Conservation (phyloP, 2,113 vertebrate genomes). For the Mus musculus region DNA sequence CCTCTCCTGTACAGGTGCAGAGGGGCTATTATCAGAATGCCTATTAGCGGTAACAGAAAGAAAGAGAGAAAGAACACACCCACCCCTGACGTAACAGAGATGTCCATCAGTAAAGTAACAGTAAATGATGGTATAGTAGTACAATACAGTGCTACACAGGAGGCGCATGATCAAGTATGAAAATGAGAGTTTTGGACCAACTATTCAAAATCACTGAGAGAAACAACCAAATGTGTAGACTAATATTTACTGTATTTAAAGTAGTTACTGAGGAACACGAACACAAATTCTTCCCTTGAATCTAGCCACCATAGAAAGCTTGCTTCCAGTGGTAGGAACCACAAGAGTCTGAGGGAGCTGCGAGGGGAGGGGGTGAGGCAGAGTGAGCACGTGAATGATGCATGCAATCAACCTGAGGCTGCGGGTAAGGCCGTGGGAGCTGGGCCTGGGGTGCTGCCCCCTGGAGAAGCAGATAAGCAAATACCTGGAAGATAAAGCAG, state of each 20-base stretch:
- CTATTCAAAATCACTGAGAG: not conserved
- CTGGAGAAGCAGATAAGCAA: not conserved
- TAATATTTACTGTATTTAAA: not conserved
- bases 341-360: not conserved
- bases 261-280: not conserved
- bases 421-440: not conserved
- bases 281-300: not conserved
- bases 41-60: not conserved
- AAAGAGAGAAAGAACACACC: not conserved
- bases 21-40: not conserved
- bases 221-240: not conserved
- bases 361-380: not conserved
- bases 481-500: conserved; percentile 18
- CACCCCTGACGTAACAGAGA: not conserved
- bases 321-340: not conserved
- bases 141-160: not conserved
- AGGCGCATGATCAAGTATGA: not conserved
- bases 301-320: not conserved
- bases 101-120: not conserved
- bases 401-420: conserved; percentile 4
- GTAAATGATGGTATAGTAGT: not conserved
- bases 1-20: not conserved
- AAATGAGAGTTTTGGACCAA: not conserved
- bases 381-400: not conserved
- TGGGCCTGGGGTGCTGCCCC: not conserved